Base-by-base conservation (phyloP, 2,888 invertebrate species). In the Onthophagus sagittarius region DNA sequence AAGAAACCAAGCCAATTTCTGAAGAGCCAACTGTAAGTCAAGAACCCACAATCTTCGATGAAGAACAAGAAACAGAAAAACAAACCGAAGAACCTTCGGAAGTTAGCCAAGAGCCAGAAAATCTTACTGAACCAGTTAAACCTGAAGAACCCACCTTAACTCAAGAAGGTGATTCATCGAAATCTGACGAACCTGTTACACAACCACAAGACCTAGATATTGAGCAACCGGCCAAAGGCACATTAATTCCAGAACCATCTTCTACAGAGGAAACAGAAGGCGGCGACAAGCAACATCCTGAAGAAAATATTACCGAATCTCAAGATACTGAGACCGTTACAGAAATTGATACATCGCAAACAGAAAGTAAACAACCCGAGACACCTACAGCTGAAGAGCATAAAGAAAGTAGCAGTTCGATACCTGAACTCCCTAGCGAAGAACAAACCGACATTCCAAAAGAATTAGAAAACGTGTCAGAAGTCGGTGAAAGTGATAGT, bases 71-170 rank as follows among this genome's bases (percentile, higher is more conserved):
- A 63, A 7, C 63, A 23, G 73, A 77, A 32, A 11, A 72, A 11
- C 14, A 15, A 64, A 70, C 73, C 15, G 72, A 72, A 72, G 39
- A 73, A 73, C 33, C n/a, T 13, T 23, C 2, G 39, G 53, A 70
- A 62, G 39, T 11, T 2, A 53, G 39, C 11, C 39, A 53, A 53
- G 39, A 7, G 11, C 39, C 39, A 2, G 39, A 53, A 53, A 53
- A 53, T 53, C 39, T 53, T 53, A 53, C 39, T 53, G 39, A 53
- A 53, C 11, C 39, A 53, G 6, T 53, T 53, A 53, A 7, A 53
- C 39, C 39, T 9, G 9, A 53, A 53, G 39, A 53, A 53, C 11
- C 5, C 39, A 53, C 1, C 9, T 7, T 53, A 53, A 9, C 39
- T 9, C 39, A 53, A 53, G 39, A 53, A 53, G 39, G 11, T 9